Percentiles rank a stretch among this genome's conserved stretches.
Conservation (phyloP, 2,888 invertebrate genomes). For the Rugalucina vietnamica region DNA sequence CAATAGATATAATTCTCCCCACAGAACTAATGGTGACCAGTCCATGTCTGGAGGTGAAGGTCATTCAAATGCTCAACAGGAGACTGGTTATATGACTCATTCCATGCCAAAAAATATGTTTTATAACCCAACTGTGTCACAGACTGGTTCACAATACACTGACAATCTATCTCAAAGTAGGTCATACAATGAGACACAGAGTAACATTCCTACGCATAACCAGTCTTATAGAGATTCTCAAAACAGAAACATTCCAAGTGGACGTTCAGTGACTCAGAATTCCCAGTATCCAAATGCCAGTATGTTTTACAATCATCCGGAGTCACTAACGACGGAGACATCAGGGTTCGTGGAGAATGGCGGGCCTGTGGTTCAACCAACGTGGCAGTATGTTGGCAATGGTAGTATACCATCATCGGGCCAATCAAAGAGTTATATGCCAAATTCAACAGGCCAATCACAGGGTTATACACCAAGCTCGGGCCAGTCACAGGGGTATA, state of each 20-base stretch:
- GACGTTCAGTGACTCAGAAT: background rate
- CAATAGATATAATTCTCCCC: background rate
- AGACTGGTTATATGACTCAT: background rate
- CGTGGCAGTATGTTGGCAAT: conserved; percentile 61
- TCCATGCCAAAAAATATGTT: background rate
- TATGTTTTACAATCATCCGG: background rate
- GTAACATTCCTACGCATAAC: background rate
- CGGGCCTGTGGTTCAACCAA: conserved; percentile 25
- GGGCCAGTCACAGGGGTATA: conserved; percentile 5
- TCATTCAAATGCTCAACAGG: background rate
- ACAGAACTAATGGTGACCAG: background rate
- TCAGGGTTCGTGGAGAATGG: background rate
- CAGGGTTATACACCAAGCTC: conserved; percentile 22
- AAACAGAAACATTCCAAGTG: conserved; percentile 2
- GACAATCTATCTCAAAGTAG: background rate
- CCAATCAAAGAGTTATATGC: conserved; percentile 8
- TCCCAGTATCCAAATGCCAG: background rate
- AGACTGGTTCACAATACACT: background rate
- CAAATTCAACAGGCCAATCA: background rate
- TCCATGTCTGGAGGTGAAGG: background rate
- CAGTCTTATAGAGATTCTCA: background rate
- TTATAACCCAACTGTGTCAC: background rate
- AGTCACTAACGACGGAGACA: background rate
- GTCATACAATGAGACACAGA: background rate
- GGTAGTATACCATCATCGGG: conserved; percentile 21